Percentiles rank a stretch among this genome's conserved stretches.
Conservation (phyloP, 2,797 vertebrate species). For the Poecilia gillii region DNA sequence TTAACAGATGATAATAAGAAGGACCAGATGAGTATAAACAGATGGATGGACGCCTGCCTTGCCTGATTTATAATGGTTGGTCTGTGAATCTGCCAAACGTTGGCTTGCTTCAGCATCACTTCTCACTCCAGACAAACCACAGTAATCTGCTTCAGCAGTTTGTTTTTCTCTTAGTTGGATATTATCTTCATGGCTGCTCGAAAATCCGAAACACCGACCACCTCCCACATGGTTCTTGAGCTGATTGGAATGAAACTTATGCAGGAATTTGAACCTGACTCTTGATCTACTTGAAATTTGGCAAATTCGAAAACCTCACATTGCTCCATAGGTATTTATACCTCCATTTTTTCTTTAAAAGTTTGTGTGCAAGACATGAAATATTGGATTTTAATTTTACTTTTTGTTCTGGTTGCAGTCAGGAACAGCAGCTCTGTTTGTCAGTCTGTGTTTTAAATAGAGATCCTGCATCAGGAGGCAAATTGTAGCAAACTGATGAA, state of each 20-base stretch:
- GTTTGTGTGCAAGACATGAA: conserved; percentile 2
- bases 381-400: conserved; percentile 12
- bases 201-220: conserved; percentile 22
- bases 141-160: conserved; percentile 31
- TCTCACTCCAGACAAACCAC: conserved; percentile 34
- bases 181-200: conserved; percentile 44
- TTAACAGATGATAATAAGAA: conserved; percentile 46
- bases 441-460: conserved; percentile 31
- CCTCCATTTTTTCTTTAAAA: neutral
- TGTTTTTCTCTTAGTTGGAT: conserved; percentile 31
- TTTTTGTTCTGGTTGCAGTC: conserved; percentile 10
- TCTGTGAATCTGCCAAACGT: conserved; percentile 48
- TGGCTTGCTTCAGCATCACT: conserved; percentile 40
- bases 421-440: conserved; percentile 17
- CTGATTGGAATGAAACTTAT: neutral
- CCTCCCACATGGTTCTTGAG: neutral
- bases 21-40: conserved; percentile 57
- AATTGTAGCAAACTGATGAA: neutral
- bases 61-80: conserved; percentile 39
- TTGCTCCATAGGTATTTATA: neutral
- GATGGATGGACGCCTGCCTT: conserved; percentile 52
- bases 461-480: conserved; percentile 31
- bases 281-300: conserved; percentile 27
- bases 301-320: conserved; percentile 19
- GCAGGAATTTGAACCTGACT: conserved; percentile 29